Base-by-base conservation (phyloP, 2,888 invertebrate species). In the Limnephilus auricula region DNA sequence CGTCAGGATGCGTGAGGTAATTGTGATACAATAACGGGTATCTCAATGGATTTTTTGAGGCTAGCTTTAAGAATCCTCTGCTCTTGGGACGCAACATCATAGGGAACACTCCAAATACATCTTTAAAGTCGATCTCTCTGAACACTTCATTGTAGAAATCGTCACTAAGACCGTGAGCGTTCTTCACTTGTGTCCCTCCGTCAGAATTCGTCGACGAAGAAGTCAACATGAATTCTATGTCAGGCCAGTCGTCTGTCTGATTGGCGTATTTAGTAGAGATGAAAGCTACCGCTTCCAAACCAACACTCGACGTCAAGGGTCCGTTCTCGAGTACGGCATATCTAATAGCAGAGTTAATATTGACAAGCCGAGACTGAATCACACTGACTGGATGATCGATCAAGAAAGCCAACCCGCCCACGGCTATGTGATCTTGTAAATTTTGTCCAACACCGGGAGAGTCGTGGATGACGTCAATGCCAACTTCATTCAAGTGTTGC, bases 61-160 rank as follows among this genome's bases (percentile, higher is more conserved):
- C 96, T 2, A 99, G 94, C 93, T 97, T 98, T 0, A 99, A 96
- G 93, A 96, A 97, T 0, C 99, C 99, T 9, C 97, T 96, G 91
- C 98, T 98, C 94, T 98, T 98, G 0, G 99, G 98, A 0, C 99
- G 96, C 94, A 99, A 94, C 96, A 98, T 97, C 98, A 98, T 98
- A 2, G 98, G 98, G 93, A 98, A 98, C 15, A 98, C 96, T 0
- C 98, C 98, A 94, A 98, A 98, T 0, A 98, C 97, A 94, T 98
- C 98, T 85, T 96, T 96, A 94, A 97, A 97, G 93, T 97, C 97
- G 4, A 98, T 97, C 93, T 97, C 97, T 0, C 96, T 95, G 94
- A 97, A 98, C 0, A 98, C 97, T 94, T 97, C 97, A 92, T 98
- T 96, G 94, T 98, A 98, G 94, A 98, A 98, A 40, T 97, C 97